Conservation (phyloP, 1,140 invertebrate genomes). For the Acarapis woodi region DNA sequence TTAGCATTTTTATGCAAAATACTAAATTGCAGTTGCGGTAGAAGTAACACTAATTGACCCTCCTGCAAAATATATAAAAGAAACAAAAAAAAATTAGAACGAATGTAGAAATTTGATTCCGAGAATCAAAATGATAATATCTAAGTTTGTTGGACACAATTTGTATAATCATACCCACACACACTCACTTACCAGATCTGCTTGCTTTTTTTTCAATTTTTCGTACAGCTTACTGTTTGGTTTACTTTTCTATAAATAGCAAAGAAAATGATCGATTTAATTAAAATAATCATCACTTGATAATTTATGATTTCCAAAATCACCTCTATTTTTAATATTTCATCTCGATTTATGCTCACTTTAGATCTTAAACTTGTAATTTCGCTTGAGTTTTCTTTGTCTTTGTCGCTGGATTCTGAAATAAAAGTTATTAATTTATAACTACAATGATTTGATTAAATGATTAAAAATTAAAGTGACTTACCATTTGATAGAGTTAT, state of each 20-base stretch:
- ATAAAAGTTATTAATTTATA: not conserved
- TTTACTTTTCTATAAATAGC: conserved; percentile 1
- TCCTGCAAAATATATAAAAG: conserved; percentile 21
- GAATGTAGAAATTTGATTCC: not conserved
- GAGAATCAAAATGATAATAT: too few species aligned
- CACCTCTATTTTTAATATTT: conserved; percentile 41
- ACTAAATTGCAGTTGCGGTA: conserved; percentile 54
- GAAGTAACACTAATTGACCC: conserved; percentile 55
- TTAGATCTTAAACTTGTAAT: conserved; percentile 53
- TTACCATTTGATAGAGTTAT: conserved; percentile 15
- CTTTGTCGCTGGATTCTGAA: not conserved
- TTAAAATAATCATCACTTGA: too few species aligned
- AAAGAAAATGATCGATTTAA: not conserved
- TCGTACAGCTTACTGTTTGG: conserved; percentile 20
- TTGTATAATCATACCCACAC: not conserved
- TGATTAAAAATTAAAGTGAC: not conserved
- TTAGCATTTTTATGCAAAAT: conserved; percentile 30
- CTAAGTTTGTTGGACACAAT: too few species aligned
- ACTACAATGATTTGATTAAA: not conserved
- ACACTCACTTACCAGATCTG: conserved; percentile 27
- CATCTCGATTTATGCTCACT: conserved; percentile 51
- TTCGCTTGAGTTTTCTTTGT: conserved; percentile 20
- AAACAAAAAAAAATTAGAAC: conserved; percentile 9
- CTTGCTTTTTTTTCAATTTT: conserved; percentile 56
- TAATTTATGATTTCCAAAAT: conserved; percentile 16